Evolutionary conservation across 2,113 vertebrate genomes (phyloP).

Genomic region (Lampris megalopsis): DNA sequence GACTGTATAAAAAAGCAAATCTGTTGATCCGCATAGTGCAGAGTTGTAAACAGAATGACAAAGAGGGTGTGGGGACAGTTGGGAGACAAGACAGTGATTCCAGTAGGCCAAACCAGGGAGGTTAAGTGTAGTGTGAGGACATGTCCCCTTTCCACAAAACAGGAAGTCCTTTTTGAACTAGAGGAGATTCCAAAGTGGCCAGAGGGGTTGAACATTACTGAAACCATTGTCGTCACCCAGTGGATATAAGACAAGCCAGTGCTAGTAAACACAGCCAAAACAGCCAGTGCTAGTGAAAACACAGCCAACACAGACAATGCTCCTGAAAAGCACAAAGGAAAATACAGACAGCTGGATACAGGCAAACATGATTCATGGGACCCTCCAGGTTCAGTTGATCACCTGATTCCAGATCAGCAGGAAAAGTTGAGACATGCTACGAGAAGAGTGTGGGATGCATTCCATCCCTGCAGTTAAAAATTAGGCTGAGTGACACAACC

Average conservation of each 20-base stretch:
- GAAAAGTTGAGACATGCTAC: not conserved
- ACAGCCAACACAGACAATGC: not conserved
- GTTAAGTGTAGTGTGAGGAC: too few species aligned
- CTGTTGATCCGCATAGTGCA: too few species aligned
- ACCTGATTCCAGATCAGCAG: not conserved
- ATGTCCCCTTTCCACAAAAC: too few species aligned
- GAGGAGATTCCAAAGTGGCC: too few species aligned
- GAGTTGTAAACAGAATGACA: too few species aligned
- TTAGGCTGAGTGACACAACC: not conserved
- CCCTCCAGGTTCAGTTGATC: not conserved
- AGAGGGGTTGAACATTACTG: too few species aligned
- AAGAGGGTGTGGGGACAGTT: too few species aligned
- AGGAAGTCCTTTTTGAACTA: too few species aligned
- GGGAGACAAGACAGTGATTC: too few species aligned
- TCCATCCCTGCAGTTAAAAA: constrained; percentile 2
- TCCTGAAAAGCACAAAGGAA: not conserved
- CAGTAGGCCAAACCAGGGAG: too few species aligned
- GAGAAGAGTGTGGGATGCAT: constrained; percentile 5
- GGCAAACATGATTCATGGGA: too few species aligned
- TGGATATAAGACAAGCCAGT: not conserved
- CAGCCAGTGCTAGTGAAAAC: not conserved
- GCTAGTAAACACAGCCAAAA: not conserved
- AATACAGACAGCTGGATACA: not conserved
- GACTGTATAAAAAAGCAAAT: too few species aligned
- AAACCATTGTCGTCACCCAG: not conserved